Percentiles rank a stretch among this genome's conserved stretches.
These are phyloP conservation scores for Heterodera schachtii DNA, from an alignment of 1,140 invertebrate species.

Conservation along the genomic window DNA sequence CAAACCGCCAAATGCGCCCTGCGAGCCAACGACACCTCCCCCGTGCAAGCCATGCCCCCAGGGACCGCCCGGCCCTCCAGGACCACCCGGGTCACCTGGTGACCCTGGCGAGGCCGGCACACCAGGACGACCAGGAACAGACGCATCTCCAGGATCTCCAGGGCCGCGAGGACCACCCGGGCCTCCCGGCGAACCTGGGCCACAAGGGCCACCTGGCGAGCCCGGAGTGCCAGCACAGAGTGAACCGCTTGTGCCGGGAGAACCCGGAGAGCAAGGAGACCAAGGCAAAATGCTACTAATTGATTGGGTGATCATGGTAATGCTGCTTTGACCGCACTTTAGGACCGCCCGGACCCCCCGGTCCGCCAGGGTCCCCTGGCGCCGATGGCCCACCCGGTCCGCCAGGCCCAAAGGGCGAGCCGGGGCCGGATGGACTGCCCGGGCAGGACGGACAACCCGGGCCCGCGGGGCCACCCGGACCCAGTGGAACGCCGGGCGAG, in stretches of 20 bases:
- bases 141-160: constrained; percentile 49
- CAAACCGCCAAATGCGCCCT: constrained; percentile 42
- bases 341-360: constrained; percentile 53
- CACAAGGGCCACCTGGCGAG: constrained; percentile 57
- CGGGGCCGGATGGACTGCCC: constrained; percentile 47
- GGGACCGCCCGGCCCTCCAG: constrained; percentile 46
- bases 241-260: constrained; percentile 63
- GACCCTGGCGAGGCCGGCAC: constrained; percentile 25
- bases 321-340: constrained; percentile 11
- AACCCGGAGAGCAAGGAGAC: constrained; percentile 62
- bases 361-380: constrained; percentile 54
- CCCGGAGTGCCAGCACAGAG: constrained; percentile 58
- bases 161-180: constrained; percentile 52
- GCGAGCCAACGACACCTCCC: constrained; percentile 49
- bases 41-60: constrained; percentile 53
- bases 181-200: constrained; percentile 49
- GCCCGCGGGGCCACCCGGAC: constrained; percentile 51
- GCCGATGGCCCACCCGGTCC: constrained; percentile 52
- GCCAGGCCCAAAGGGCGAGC: constrained; percentile 51
- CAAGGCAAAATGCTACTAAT: constrained; percentile 34
- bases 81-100: constrained; percentile 41
- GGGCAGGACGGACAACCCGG: constrained; percentile 41
- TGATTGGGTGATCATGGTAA: constrained; percentile 5
- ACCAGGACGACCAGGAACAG: constrained; percentile 42
- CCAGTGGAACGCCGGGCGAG: constrained; percentile 57